Evolutionary conservation across 2,888 invertebrate genomes (phyloP), one percentile per base, ranked within the genome.

Genomic region (Malthinus flaveolus): DNA sequence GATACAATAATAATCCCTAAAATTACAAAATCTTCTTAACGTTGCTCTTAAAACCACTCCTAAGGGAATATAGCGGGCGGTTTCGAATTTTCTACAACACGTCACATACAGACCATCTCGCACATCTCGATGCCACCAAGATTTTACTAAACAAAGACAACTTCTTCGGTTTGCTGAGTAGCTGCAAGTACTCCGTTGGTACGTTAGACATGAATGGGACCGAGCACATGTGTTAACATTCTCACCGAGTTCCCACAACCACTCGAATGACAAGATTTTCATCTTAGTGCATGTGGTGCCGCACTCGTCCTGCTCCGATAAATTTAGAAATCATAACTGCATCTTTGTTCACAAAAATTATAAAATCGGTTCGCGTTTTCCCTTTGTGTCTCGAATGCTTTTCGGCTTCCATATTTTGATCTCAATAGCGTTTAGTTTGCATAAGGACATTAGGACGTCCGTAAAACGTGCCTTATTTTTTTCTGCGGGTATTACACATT

Each of bases 261-360:
- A 75, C 75, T 75, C 74, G 73, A 71, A 70, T 70, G 75, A 77
- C 77, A 76, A 75, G 75, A 73, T 75, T 77, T 76, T 75, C 75
- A 73, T 76, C 75, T 77, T 74, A 75, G 68, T 66, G 68, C 69
- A 70, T 70, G 71, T 68, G 71, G 68, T 61, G 58, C 58, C 49
- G 50, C 63, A 59, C 48, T 56, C 39, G 49, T 65, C 55, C 49
- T 53, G 45, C 37, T 60, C 46, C 60, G 48, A 53, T 53, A 56
- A 56, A 56, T 56, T 49, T 52, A 46, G 32, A 48, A 49, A 31
- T 49, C 49, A 47, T 60, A 52, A 49, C 48, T 13, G 45, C 53
- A 52, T 60, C 60, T 60, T 60, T 60, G 56, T 56, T 56, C 52
- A 46, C 33, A 49, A 53, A 59, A 60, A 60, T 60, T 60, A 56